phyloP scores from a whole-genome alignment of 2,113 vertebrate genomes.

The Hirundichthys speculiger region DNA sequence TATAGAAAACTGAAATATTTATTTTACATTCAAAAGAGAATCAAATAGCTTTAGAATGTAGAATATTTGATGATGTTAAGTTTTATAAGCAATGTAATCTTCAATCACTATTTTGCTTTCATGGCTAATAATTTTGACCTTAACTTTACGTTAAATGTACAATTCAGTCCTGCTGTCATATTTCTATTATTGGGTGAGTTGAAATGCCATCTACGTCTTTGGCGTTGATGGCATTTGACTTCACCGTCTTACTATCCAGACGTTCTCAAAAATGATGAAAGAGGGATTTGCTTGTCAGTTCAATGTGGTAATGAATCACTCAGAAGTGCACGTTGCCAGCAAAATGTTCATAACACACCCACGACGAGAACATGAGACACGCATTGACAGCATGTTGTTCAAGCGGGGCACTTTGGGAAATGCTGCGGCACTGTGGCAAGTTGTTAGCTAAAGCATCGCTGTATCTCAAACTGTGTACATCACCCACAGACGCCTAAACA shows the following conservation, averaged over 20 bases:
- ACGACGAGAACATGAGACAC: constrained; percentile 48
- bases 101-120: too few relatives aligned
- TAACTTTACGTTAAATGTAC: too few relatives aligned
- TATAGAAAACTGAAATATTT: too few relatives aligned
- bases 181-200: constrained; percentile 3
- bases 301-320: constrained; percentile 59
- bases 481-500: constrained; percentile 57
- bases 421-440: background rate
- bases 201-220: background rate
- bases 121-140: too few relatives aligned
- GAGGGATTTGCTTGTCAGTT: constrained; percentile 42
- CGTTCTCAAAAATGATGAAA: constrained; percentile 31
- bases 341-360: constrained; percentile 59
- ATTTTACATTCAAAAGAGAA: too few relatives aligned
- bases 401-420: constrained; percentile 26
- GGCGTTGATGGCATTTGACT: constrained; percentile 13
- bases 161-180: too few relatives aligned
- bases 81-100: too few relatives aligned
- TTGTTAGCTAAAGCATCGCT: background rate
- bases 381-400: constrained; percentile 34
- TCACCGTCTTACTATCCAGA: constrained; percentile 7
- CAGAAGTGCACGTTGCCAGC: constrained; percentile 40
- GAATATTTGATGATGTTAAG: too few relatives aligned
- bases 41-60: too few relatives aligned
- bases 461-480: constrained; percentile 44